Evolutionary conservation across 2,797 vertebrate species (phyloP), one percentile per base, ranked within the genome.

Genomic region (Mionectes olivaceus): DNA sequence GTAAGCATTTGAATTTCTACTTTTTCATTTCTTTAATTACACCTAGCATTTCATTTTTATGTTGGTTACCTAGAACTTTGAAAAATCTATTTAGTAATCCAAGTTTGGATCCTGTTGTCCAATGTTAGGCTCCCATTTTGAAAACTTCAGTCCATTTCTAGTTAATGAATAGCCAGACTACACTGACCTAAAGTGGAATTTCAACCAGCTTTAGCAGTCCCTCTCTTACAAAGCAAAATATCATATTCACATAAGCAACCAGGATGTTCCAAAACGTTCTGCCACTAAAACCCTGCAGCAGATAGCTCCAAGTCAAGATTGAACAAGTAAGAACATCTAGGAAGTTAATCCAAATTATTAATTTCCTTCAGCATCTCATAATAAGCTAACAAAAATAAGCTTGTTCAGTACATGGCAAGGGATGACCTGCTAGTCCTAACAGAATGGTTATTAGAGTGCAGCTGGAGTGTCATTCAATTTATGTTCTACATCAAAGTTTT

Each of bases 321-420:
- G 19, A 53, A 47, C 39, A 73, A 73, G 44, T 61, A 65, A 75
- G 44, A 93, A 73, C 53, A 81, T 59, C 41, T 46, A 56, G 35
- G 52, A 86, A 90, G 9, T 87, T 79, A 86, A 93, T 56, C 80
- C 28, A 76, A 90, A 77, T 76, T 37, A 92, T 67, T 91, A 21
- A 90, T 88, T 90, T 83, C 77, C n/a, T 89, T 90, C 70, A 91
- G 41, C 70, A 77, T 39, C 85, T 86, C 1, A 0, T 53, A 90
- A 90, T n/a, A 91, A 86, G 1, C 37, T 69, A 59, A 82, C 44
- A 24, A 60, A 52, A 92, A 21, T 63, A 91, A 79, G 60, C 30
- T 68, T 49, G 33, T 69, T 80, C 60, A 28, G 56, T 60, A 80
- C 55, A 53, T 8, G 47, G 49, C 64, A 83, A 83, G 59, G 69